Conservation (phyloP, 2,888 invertebrate genomes). For the Drosophila austrosaltans region DNA sequence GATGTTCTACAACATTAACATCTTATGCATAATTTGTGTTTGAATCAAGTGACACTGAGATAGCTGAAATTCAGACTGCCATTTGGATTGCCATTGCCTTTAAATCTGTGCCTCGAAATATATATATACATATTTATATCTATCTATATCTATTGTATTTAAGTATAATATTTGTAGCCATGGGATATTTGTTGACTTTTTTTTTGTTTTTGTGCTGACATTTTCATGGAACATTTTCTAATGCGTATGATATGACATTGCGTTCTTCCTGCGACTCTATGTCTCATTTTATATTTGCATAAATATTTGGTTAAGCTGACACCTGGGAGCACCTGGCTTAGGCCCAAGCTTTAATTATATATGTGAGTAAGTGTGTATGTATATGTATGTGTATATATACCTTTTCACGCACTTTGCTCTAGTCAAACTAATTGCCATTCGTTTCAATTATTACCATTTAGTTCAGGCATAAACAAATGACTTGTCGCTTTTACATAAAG, state of each 20-base stretch:
- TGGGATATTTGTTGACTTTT: slow-evolving; percentile 57
- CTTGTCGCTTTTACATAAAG: slow-evolving; percentile 24
- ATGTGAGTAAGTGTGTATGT: no score
- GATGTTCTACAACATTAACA: slow-evolving; percentile 35
- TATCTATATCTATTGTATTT: slow-evolving; percentile 16
- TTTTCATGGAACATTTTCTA: slow-evolving; percentile 53
- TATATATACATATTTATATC: neutral
- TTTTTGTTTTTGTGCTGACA: slow-evolving; percentile 26
- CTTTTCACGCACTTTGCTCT: slow-evolving; percentile 72
- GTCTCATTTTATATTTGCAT: slow-evolving; percentile 64
- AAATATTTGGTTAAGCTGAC: slow-evolving; percentile 64
- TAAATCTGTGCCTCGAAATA: slow-evolving; percentile 15
- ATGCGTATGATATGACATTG: slow-evolving; percentile 65
- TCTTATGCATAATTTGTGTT: slow-evolving; percentile 35
- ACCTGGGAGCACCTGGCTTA: slow-evolving; percentile 30
- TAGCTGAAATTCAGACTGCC: slow-evolving; percentile 31
- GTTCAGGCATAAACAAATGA: slow-evolving; percentile 47
- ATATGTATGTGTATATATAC: slow-evolving; percentile 1
- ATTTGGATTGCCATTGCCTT: slow-evolving; percentile 32
- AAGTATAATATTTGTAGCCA: slow-evolving; percentile 26
- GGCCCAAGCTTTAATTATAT: slow-evolving; percentile 40
- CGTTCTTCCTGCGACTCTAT: slow-evolving; percentile 68
- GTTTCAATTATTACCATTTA: slow-evolving; percentile 65
- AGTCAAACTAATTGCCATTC: slow-evolving; percentile 39
- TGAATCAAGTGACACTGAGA: slow-evolving; percentile 39